These are phyloP conservation scores for Anoplophora glabripennis DNA, from an alignment of 1,140 invertebrate genomes.

Conservation along the genomic window DNA sequence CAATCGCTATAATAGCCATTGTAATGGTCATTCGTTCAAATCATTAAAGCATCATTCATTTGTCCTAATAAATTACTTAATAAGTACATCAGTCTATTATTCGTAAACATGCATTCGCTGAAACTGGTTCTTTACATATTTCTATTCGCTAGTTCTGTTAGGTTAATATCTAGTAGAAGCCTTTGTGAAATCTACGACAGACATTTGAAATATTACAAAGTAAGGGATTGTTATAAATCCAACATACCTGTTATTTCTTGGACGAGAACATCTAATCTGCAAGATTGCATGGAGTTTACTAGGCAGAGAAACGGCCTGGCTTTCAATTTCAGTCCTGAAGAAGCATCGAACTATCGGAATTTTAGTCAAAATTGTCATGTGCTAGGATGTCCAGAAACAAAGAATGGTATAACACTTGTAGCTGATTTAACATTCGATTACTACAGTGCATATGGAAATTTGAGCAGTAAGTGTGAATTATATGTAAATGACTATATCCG, in stretches of 20 bases:
- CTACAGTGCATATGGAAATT: conserved; percentile 57
- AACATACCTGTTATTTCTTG: conserved; percentile 21
- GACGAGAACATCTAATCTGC: conserved; percentile 20
- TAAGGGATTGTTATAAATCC: conserved; percentile 32
- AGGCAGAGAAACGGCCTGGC: conserved; percentile 58
- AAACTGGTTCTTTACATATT: too few relatives aligned
- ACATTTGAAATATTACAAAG: conserved; percentile 29
- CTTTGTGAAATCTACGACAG: neutral
- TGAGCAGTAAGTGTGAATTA: conserved; percentile 51
- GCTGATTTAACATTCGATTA: conserved; percentile 58
- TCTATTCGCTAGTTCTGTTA: too few relatives aligned
- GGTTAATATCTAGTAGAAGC: too few relatives aligned
- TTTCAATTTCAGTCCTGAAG: conserved; percentile 57
- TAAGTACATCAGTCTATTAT: too few relatives aligned
- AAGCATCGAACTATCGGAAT: conserved; percentile 28
- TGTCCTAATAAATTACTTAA: too few relatives aligned
- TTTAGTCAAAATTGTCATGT: conserved; percentile 45
- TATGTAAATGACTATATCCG: neutral
- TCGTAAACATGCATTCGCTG: too few relatives aligned
- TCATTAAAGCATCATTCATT: too few relatives aligned
- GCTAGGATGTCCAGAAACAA: conserved; percentile 59
- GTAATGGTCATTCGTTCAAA: too few relatives aligned
- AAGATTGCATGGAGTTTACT: conserved; percentile 56
- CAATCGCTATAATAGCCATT: too few relatives aligned
- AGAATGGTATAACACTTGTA: conserved; percentile 51